Conservation (phyloP, 2,113 vertebrate genomes). For the Corythornis vintsioides region DNA sequence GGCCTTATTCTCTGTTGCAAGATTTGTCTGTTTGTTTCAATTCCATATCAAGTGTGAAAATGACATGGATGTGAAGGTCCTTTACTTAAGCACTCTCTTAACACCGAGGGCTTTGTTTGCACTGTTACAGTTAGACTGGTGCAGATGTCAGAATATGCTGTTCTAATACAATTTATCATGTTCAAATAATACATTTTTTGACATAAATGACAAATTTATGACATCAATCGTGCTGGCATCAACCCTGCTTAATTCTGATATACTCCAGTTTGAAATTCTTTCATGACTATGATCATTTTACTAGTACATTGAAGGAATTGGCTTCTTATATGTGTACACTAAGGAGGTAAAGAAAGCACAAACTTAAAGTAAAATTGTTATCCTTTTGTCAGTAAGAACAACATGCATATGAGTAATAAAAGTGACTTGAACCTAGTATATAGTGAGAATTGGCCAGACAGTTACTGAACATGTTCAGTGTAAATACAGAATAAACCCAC, state of each 20-base stretch:
- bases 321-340: not conserved
- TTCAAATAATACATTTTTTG: not conserved
- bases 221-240: not conserved
- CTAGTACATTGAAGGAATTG: not conserved
- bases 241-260: not conserved
- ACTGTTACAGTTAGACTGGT: not conserved
- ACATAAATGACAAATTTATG: no score
- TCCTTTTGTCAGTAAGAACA: not conserved
- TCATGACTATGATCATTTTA: not conserved
- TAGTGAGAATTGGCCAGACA: not conserved
- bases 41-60: not conserved
- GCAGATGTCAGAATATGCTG: not conserved
- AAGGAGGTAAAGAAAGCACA: not conserved
- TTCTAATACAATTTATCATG: not conserved
- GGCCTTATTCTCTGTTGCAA: not conserved
- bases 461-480: not conserved
- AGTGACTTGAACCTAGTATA: not conserved
- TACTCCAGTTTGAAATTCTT: not conserved
- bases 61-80: not conserved
- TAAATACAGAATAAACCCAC: not conserved
- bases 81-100: not conserved
- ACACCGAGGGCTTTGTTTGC: not conserved
- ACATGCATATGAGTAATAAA: not conserved
- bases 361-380: not conserved
- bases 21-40: not conserved